Evolutionary conservation across 1,140 invertebrate genomes (phyloP), one percentile per base, ranked within the genome.

Genomic region (Cotesia chilonis): DNA sequence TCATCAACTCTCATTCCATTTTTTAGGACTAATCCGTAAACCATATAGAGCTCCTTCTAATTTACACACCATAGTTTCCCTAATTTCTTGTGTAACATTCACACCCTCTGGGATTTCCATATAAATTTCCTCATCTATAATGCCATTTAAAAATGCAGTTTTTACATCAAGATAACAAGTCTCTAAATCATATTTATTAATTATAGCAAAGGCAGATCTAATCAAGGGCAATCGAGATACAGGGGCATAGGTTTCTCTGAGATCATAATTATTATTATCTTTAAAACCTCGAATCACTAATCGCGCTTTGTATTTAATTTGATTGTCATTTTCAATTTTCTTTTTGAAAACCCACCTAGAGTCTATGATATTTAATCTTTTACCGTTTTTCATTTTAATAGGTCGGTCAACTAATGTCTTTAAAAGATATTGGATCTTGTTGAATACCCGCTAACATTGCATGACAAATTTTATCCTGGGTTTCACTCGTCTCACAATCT

Each of bases 61-160:
- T 71, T 73, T 70, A 64, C 75, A 77, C 6, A 79, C 78, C 55
- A 73, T 73, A 4, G 1, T 57, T 17, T 57, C 4, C 57, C 41
- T 51, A 10, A 10, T 9, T 47, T 66, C 67, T 4, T 9, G 7
- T n/a, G 9, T 28, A 51, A 5, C 71, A 66, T 10, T 61, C 63
- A 47, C 68, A 20, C 76, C 80, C 4, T 80, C 72, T 4, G 82
- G 83, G 60, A 80, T 81, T 71, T 79, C 76, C 83, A 88, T 87
- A 68, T 82, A 87, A 5, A 88, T 82, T 20, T 87, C 81, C 73
- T 80, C 80, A 35, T 84, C 70, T 7, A 86, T 35, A 17, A 66
- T 64, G 3, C 80, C 80, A 68, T 85, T 73, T 1, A 85, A 67
- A 71, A 82, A 87, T 6, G 83, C 82, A 6, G 79, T 85, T 60